These are phyloP conservation scores for Agriopis leucophaearia DNA, from an alignment of 2,888 invertebrate genomes.

Conservation along the genomic window DNA sequence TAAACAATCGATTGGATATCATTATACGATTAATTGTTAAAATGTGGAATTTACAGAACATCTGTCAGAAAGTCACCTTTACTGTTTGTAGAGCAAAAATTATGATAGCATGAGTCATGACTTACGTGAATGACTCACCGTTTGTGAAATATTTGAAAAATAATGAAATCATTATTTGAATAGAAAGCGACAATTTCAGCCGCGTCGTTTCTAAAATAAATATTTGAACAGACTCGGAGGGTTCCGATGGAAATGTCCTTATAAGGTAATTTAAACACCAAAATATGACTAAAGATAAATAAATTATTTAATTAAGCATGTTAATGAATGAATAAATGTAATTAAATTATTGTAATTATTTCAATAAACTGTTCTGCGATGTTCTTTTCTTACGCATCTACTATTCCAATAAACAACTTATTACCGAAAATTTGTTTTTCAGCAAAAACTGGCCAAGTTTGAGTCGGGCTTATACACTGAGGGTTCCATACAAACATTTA, in stretches of 20 bases:
- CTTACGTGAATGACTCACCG: constrained; percentile 14
- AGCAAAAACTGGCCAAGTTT: too few species aligned
- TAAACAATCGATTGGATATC: constrained; percentile 21
- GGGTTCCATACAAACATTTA: too few species aligned
- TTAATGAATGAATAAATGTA: too few species aligned
- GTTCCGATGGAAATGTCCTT: neutral
- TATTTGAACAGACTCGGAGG: constrained; percentile 10
- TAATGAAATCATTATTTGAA: constrained; percentile 11
- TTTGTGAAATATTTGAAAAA: constrained; percentile 22
- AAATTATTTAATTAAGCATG: neutral
- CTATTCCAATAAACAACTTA: too few species aligned
- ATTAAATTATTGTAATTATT: too few species aligned
- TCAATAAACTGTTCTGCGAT: too few species aligned
- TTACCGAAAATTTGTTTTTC: too few species aligned
- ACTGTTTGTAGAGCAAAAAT: constrained; percentile 14
- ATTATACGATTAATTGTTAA: constrained; percentile 23
- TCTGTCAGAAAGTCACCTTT: constrained; percentile 28
- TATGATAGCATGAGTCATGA: constrained; percentile 41
- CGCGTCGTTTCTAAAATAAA: constrained; percentile 18
- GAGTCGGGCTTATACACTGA: too few species aligned
- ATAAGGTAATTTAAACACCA: neutral
- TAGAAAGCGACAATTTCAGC: constrained; percentile 17
- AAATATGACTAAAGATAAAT: neutral
- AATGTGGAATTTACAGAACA: constrained; percentile 30
- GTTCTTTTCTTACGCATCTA: too few species aligned